Base-by-base conservation (phyloP, 2,113 vertebrate species). In the Coptodon rendalli region DNA sequence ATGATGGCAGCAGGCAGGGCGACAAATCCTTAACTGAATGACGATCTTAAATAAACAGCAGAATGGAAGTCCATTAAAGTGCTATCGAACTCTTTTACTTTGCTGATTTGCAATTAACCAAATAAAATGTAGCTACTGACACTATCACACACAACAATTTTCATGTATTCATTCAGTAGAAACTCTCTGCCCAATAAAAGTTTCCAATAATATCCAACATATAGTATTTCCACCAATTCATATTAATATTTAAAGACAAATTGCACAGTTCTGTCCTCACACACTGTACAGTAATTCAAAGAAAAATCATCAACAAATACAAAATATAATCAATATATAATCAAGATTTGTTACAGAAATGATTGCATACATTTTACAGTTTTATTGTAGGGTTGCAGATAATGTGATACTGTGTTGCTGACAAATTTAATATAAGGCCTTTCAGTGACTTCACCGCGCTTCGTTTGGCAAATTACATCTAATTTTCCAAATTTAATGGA, bases 1-100 rank as follows among this genome's bases (percentile, higher is more conserved):
- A 68, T 34, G 14, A 61, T 59, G 80, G 53, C 63, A 63, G 45
- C 83, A 86, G 50, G 43, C 59, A 78, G 14, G 31, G 27, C 1
- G 17, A 43, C 57, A 36, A 54, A 89, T 87, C 82, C 57, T 66
- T 71, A 85, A 89, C 87, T 84, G 31, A 78, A 83, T 84, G 45
- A 82, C 10, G 40, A 78, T 91, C 92, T 93, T 94, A 94, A 95
- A 92, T 94, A 95, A 93, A 86, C 85, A 52, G 56, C 54, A 17
- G 80, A 80, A 22, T 43, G 66, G 57, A 89, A 80, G 84, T 80
- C 91, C 90, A 89, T 93, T 88, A 87, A 90, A 22, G 83, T 92
- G 45, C 36, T 24, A 16, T 36, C 66, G 45, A 76, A 84, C 9
- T 66, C 79, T 87, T 91, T 92, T 79, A 85, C 78, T 68, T 89